A percentile compares a stretch with the other conserved stretches of the same genome.
phyloP scores from a whole-genome alignment of 1,140 invertebrate genomes.

The Ceratoteleas bidentatus region DNA sequence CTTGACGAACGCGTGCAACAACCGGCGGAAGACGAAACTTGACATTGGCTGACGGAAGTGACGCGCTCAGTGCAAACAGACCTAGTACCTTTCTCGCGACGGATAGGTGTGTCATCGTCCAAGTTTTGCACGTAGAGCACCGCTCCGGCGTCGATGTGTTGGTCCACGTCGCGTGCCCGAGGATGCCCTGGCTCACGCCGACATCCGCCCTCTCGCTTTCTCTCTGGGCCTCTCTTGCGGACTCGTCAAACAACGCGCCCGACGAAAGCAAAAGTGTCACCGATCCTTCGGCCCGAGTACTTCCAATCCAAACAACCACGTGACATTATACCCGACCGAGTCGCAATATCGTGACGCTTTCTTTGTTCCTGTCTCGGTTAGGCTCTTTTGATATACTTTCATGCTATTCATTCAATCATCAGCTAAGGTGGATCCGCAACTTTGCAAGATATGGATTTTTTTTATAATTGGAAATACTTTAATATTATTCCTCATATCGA shows the following conservation, averaged over 20 bases:
- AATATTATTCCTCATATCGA: too few relatives aligned
- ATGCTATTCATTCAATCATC: neutral
- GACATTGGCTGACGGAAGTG: constrained; percentile 80
- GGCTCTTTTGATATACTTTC: constrained; percentile 4
- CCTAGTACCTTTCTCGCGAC: constrained; percentile 74
- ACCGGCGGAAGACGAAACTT: constrained; percentile 79
- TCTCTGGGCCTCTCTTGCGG: too few relatives aligned
- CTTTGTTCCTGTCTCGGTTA: constrained; percentile 72
- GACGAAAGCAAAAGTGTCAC: constrained; percentile 69
- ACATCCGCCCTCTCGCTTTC: constrained; percentile 59
- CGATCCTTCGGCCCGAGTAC: constrained; percentile 58
- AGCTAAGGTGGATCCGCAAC: too few relatives aligned
- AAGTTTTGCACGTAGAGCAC: constrained; percentile 55
- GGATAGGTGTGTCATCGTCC: constrained; percentile 78
- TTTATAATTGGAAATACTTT: too few relatives aligned
- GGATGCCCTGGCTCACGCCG: constrained; percentile 24
- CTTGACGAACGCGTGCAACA: constrained; percentile 44
- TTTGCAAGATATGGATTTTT: neutral
- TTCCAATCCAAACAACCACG: constrained; percentile 55
- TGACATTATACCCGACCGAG: constrained; percentile 50
- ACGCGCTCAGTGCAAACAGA: constrained; percentile 76
- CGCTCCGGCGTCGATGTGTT: constrained; percentile 39
- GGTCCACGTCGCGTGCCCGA: constrained; percentile 71
- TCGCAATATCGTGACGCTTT: constrained; percentile 44
- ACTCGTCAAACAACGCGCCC: constrained; percentile 39